Percentiles rank a stretch among this genome's conserved stretches.
These are phyloP conservation scores for Megalops atlanticus DNA, from an alignment of 2,113 vertebrate species.

Conservation along the genomic window DNA sequence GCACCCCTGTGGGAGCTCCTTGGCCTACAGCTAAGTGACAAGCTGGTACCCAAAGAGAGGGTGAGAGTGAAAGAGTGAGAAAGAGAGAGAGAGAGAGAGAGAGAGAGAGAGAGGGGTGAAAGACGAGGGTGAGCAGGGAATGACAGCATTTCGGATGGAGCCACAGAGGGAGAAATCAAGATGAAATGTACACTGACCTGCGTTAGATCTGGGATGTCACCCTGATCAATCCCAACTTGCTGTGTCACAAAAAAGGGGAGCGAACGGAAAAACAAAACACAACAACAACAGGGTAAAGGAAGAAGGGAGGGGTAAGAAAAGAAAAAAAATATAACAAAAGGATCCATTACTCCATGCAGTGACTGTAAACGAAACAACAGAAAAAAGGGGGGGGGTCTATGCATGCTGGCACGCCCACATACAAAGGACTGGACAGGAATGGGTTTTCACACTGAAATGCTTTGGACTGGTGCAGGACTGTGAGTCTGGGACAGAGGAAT, in stretches of 20 bases:
- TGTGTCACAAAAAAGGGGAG: slow-evolving; percentile 79
- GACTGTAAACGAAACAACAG: slow-evolving; percentile 67
- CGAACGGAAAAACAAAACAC: slow-evolving; percentile 25
- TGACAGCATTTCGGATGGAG: slow-evolving; percentile 68
- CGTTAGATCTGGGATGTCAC: slow-evolving; percentile 89
- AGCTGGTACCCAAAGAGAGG: too few relatives aligned
- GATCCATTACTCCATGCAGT: slow-evolving; percentile 74
- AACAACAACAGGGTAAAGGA: slow-evolving; percentile 1
- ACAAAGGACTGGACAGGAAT: slow-evolving; percentile 56
- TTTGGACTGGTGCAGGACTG: slow-evolving; percentile 47
- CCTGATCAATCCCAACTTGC: slow-evolving; percentile 93
- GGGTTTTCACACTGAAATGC: slow-evolving; percentile 53
- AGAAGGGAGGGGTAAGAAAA: slow-evolving; percentile 48
- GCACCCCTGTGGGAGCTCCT: background rate
- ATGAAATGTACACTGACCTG: slow-evolving; percentile 86
- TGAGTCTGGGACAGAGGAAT: slow-evolving; percentile 53
- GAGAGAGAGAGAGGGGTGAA: slow-evolving; percentile 59
- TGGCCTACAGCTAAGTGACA: background rate
- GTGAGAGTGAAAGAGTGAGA: slow-evolving; percentile 2
- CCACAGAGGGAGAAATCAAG: slow-evolving; percentile 72
- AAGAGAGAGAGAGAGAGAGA: slow-evolving; percentile 49
- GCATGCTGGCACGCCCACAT: slow-evolving; percentile 27
- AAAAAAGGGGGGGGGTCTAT: slow-evolving; percentile 44
- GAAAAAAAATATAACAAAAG: slow-evolving; percentile 74
- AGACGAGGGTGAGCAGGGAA: slow-evolving; percentile 77